phyloP scores from a whole-genome alignment of 2,797 vertebrate species.

The Oryzias sinensis region DNA sequence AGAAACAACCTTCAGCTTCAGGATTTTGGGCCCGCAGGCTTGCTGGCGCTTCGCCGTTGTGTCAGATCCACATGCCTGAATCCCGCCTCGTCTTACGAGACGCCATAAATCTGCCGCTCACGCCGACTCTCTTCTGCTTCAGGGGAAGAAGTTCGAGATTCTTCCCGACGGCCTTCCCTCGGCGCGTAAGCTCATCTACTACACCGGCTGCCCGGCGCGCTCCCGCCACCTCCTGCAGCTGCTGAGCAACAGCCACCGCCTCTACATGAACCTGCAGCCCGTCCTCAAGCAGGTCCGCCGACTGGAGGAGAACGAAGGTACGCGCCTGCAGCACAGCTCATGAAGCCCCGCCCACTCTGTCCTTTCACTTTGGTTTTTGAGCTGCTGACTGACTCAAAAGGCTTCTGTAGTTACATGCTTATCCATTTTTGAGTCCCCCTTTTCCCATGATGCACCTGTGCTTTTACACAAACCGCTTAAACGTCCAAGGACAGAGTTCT shows the following conservation, averaged over 20 bases:
- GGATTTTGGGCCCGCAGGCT: constrained; percentile 19
- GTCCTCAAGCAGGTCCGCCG: constrained; percentile 92
- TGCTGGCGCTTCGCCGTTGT: constrained; percentile 3
- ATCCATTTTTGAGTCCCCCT: constrained; percentile 12
- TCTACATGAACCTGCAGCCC: constrained; percentile 98
- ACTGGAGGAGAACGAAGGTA: constrained; percentile 96
- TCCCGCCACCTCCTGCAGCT: constrained; percentile 95
- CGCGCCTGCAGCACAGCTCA: background rate
- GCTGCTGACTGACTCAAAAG: background rate
- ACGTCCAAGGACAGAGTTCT: no score
- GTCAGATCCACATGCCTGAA: constrained; percentile 30
- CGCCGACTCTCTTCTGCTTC: background rate
- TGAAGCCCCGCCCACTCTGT: background rate
- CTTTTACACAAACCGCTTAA: no score
- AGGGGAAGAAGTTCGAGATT: constrained; percentile 99
- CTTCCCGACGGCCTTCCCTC: constrained; percentile 94
- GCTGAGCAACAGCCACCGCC: constrained; percentile 95
- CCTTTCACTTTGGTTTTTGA: background rate
- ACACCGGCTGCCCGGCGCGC: constrained; percentile 91
- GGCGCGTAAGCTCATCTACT: constrained; percentile 94
- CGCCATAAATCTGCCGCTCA: constrained; percentile 20
- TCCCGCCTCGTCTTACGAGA: constrained; percentile 17
- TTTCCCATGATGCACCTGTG: background rate
- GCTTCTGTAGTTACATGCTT: constrained; percentile 21
- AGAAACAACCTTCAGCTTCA: constrained; percentile 12